A percentile compares a stretch with the other conserved stretches of the same genome.
Evolutionary conservation across 2,797 vertebrate species (phyloP).

Genomic region (Pipistrellus pipistrellus): DNA sequence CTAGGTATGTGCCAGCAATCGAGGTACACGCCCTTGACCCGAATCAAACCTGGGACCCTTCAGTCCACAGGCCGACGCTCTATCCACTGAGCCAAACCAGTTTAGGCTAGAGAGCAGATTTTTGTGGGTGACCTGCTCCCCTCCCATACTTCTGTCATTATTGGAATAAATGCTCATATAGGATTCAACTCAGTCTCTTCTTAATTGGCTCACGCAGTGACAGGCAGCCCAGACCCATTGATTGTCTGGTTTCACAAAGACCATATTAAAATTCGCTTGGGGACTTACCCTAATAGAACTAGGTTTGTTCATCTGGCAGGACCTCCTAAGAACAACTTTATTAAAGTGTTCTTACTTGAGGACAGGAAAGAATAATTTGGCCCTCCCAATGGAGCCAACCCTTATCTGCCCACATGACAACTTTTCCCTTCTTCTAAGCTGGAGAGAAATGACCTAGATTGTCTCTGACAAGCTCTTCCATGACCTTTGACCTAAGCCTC

Average conservation of each 20-base stretch:
- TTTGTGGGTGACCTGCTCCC: no score
- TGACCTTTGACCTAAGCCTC: not conserved
- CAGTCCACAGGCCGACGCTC: no score
- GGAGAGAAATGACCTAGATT: not conserved
- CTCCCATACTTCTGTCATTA: no score
- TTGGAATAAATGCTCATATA: no score
- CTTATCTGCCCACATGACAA: not conserved
- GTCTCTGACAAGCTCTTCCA: not conserved
- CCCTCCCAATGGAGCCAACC: not conserved
- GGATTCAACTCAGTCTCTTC: no score
- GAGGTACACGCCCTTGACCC: no score
- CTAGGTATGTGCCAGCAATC: no score
- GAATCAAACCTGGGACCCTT: no score
- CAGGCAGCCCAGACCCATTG: no score
- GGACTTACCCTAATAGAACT: not conserved
- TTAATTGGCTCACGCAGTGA: no score
- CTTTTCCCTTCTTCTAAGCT: not conserved
- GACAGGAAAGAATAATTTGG: not conserved
- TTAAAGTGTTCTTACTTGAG: not conserved
- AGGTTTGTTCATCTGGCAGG: not conserved
- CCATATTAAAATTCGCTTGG: not conserved
- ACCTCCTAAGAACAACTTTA: not conserved
- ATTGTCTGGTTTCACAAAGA: not conserved
- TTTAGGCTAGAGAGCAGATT: no score
- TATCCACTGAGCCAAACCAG: no score